Percentiles rank a stretch among this genome's conserved stretches.
Conservation (phyloP, 2,888 invertebrate genomes). For the Pristionchus fissidentatus region DNA sequence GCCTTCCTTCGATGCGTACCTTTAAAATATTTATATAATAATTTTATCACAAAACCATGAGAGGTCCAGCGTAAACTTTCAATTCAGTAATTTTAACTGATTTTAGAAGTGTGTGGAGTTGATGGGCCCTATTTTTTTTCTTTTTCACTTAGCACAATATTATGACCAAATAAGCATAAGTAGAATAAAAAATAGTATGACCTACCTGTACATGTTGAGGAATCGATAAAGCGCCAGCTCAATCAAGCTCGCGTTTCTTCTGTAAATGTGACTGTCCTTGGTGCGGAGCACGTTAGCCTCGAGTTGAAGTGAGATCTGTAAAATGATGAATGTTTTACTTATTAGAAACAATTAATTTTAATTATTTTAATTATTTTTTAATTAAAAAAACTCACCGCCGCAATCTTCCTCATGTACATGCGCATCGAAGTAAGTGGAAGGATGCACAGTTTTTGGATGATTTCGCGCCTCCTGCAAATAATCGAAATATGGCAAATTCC, state of each 20-base stretch:
- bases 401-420: slow-evolving; percentile 26
- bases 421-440: neutral
- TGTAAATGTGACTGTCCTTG: neutral
- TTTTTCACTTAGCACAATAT: neutral
- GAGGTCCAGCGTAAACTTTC: neutral
- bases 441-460: neutral
- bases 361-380: neutral
- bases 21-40: too few relatives aligned
- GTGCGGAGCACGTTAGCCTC: neutral
- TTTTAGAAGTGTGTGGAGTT: neutral
- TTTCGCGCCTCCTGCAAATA: slow-evolving; percentile 1
- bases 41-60: too few relatives aligned
- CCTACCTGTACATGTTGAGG: neutral
- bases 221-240: slow-evolving; percentile 26
- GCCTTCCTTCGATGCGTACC: too few relatives aligned
- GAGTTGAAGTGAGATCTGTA: neutral
- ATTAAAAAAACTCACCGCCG: neutral
- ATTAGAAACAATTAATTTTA: too few relatives aligned
- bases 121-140: neutral
- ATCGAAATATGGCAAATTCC: neutral
- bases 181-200: neutral
- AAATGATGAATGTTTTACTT: too few relatives aligned
- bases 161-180: neutral
- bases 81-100: neutral
- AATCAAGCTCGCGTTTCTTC: neutral